Base-by-base conservation (phyloP, 2,113 vertebrate genomes). In the Lampris incognitus region DNA sequence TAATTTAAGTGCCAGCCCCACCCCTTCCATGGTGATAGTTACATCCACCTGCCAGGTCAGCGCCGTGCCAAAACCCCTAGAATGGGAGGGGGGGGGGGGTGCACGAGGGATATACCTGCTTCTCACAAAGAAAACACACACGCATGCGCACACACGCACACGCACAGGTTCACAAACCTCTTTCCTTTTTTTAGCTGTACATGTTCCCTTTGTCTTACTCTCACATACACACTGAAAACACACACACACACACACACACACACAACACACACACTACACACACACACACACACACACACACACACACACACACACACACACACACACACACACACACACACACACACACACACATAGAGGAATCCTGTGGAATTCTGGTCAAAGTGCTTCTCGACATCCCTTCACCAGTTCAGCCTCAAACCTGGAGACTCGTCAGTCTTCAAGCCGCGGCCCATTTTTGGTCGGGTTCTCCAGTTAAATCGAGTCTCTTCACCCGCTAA, bases 1-100 rank as follows among this genome's bases (percentile, higher is more conserved):
- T 86, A 79, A 76, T 72, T 85, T 71, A 82, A 84, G n/a, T 79
- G 75, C 82, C 75, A 57, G 59, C 73, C 64, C 79, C 74, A 65
- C 79, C 84, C 66, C 74, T 72, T 84, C 71, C 73, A 46, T 44
- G 8, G 62, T 6, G 66, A 85, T 78, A 71, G 76, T 51, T 76
- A 44, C 74, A 86, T 93, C 80, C 87, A 93, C 88, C 89, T 90
- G 92, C 86, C 85, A 89, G 85, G 72, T 77, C 79, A 62, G 42
- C 75, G 55, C 9, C 2, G 8, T 39, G 87, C 82, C 83, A 84
- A 76, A 36, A 69, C 66, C 62, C 24, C 52, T 66, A 57, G 64
- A 78, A 77, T 13, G 77, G 67, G 74, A 65, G 38, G 68, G 64
- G 52, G 52, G 48, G 68, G 68, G 64, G 63, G 49, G 76, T 42